Percentiles rank a stretch among this genome's conserved stretches.
phyloP scores from a whole-genome alignment of 2,888 invertebrate species.

The Lycocerus yunnanus region DNA sequence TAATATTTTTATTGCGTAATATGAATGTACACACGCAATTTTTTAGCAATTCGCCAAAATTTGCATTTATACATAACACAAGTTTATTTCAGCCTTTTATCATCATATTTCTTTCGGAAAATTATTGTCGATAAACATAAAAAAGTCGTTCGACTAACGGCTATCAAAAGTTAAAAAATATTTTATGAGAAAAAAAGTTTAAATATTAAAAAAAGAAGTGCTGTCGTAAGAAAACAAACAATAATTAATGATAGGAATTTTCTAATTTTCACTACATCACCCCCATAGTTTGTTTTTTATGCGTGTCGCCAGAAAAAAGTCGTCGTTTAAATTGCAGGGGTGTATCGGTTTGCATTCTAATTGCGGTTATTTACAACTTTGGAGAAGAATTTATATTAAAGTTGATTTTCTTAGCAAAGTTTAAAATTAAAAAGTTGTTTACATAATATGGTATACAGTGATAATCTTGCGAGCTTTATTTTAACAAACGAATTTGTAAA shows the following conservation, averaged over 20 bases:
- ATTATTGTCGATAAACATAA: slow-evolving; percentile 2
- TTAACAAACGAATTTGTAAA: not conserved
- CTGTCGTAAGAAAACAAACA: not conserved
- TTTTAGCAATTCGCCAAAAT: not conserved
- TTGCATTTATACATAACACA: not conserved
- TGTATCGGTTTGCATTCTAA: not conserved
- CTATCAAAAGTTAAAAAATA: not conserved
- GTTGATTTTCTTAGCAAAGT: not conserved
- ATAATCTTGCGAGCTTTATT: not conserved
- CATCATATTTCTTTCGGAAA: not conserved
- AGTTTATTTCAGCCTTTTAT: not conserved
- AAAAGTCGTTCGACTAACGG: not conserved
- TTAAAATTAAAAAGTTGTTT: not conserved
- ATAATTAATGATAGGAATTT: not conserved
- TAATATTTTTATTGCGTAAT: not conserved
- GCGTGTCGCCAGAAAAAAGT: not conserved
- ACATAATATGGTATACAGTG: not conserved
- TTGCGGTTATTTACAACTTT: not conserved
- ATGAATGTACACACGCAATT: not conserved
- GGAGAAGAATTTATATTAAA: not conserved
- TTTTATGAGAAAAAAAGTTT: no score
- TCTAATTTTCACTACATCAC: not conserved
- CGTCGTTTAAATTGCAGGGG: not conserved
- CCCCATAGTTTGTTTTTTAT: not conserved
- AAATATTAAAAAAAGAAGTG: no score